These are phyloP conservation scores for Nettapus auritus DNA, from an alignment of 2,113 vertebrate species.

Conservation along the genomic window DNA sequence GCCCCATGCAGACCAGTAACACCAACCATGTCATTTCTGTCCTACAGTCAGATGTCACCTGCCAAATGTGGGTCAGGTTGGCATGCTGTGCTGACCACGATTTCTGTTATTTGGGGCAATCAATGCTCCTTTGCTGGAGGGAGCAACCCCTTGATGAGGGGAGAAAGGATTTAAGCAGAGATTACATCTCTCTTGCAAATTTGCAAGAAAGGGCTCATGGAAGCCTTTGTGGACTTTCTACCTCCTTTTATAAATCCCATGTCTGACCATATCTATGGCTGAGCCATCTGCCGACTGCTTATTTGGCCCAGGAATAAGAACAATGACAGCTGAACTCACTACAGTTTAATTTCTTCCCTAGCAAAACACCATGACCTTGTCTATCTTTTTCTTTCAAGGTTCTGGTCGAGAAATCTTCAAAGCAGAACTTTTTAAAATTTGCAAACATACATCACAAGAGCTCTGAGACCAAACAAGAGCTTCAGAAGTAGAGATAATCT, in stretches of 20 bases:
- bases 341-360: neutral
- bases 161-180: constrained; percentile 44
- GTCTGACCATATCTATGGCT: neutral
- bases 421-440: neutral
- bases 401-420: neutral
- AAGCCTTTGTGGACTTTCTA: constrained; percentile 27
- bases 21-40: neutral
- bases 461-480: neutral
- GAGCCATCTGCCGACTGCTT: constrained; percentile 44
- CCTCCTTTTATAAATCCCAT: constrained; percentile 17
- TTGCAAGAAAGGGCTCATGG: constrained; percentile 51
- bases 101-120: constrained; percentile 58
- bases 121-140: constrained; percentile 11
- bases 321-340: neutral
- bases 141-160: neutral
- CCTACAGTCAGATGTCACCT: constrained; percentile 44
- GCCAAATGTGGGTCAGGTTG: constrained; percentile 36
- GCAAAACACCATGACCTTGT: neutral
- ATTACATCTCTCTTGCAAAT: constrained; percentile 48
- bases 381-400: neutral
- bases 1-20: rapidly evolving
- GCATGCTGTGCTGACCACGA: neutral
- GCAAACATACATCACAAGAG: neutral
- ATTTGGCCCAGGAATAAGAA: neutral
- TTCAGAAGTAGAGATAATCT: neutral